Conservation (phyloP, 1,140 invertebrate species). For the Mycetomoellerius zeteki region DNA sequence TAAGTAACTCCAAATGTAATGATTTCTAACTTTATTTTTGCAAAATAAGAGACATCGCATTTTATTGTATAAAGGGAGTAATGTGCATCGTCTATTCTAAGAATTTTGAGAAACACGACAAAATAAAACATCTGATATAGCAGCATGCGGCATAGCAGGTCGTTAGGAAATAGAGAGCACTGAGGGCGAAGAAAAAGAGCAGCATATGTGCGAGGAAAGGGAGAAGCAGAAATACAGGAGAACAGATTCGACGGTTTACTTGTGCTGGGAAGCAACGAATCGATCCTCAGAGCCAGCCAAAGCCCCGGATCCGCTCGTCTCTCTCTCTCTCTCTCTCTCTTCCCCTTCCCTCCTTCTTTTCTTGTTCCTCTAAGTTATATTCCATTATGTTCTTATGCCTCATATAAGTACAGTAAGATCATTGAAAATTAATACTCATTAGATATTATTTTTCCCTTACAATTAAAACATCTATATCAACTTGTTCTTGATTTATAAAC, state of each 20-base stretch:
- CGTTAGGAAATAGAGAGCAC: slow-evolving; percentile 68
- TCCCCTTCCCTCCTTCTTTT: background rate
- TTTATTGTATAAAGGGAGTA: background rate
- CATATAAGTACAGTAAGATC: background rate
- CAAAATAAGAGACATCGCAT: background rate
- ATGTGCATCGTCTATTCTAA: background rate
- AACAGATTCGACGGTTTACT: slow-evolving; percentile 68
- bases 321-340: slow-evolving; percentile 30
- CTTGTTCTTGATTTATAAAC: background rate
- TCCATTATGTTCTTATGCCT: background rate
- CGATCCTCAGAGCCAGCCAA: slow-evolving; percentile 74
- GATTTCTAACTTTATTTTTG: slow-evolving; percentile 5
- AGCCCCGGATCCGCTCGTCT: slow-evolving; percentile 50
- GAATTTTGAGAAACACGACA: slow-evolving; percentile 34
- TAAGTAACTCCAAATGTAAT: background rate
- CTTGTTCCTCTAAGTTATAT: background rate
- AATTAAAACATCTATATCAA: background rate
- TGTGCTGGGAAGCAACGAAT: slow-evolving; percentile 73
- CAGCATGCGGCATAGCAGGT: slow-evolving; percentile 64
- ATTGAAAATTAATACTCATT: background rate
- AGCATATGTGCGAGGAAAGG: slow-evolving; percentile 67
- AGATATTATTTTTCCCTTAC: background rate
- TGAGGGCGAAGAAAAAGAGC: slow-evolving; percentile 73
- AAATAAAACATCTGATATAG: slow-evolving; percentile 42
- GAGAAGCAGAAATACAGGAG: slow-evolving; percentile 66